Evolutionary conservation across 1,140 invertebrate genomes (phyloP).

Genomic region (Kradibia gibbosae): DNA sequence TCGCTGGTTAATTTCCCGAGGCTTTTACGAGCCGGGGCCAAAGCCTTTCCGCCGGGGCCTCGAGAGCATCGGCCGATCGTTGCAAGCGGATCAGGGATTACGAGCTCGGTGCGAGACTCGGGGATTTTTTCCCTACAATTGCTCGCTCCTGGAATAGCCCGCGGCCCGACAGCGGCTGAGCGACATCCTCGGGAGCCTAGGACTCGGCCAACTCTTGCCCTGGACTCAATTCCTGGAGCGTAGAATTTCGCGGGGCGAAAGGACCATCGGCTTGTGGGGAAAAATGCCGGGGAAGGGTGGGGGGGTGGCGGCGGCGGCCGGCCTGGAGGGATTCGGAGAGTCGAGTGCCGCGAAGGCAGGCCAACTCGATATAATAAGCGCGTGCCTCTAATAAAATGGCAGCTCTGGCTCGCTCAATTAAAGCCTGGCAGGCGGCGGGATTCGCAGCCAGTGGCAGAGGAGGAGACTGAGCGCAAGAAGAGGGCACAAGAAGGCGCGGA

Average conservation of each 20-base stretch:
- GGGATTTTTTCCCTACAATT: no score
- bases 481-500: neutral
- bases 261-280: no score
- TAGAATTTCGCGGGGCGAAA: no score
- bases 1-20: neutral
- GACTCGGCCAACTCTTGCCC: no score
- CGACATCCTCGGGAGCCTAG: no score
- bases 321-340: no score
- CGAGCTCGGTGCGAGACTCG: neutral
- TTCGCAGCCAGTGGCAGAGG: no score
- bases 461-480: neutral
- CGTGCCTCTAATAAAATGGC: neutral
- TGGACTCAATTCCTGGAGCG: no score
- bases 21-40: neutral
- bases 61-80: neutral
- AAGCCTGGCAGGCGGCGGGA: neutral
- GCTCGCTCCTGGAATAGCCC: neutral
- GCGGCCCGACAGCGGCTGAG: no score
- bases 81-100: neutral
- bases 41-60: neutral
- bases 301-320: no score
- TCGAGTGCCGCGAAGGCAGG: neutral
- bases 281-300: no score
- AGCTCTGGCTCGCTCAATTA: conserved; percentile 1
- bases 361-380: neutral